Evolutionary conservation across 2,797 vertebrate genomes (phyloP).

Genomic region (Hipposideros larvatus): DNA sequence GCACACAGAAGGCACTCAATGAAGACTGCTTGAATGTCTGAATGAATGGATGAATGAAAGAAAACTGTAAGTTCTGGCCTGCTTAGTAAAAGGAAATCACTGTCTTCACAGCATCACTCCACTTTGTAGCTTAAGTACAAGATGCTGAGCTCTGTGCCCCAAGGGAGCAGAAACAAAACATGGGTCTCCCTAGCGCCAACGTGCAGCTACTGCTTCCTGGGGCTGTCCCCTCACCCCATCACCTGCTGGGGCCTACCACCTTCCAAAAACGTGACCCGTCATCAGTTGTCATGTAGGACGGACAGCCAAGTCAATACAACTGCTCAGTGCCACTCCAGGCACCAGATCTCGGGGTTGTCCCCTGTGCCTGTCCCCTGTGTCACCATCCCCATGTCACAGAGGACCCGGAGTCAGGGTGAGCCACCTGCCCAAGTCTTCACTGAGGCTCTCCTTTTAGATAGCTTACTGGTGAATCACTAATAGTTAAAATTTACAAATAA

Average conservation of each 20-base stretch:
- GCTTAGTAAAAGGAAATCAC: not conserved
- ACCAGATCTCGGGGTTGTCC: not conserved
- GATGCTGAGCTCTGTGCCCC: not conserved
- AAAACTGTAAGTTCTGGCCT: not conserved
- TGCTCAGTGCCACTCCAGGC: not conserved
- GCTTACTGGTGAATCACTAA: not conserved
- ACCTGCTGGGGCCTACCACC: no score
- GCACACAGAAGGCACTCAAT: fast-evolving
- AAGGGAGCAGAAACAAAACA: not conserved
- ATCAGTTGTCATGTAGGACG: not conserved
- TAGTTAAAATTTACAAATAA: not conserved
- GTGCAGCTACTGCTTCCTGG: not conserved
- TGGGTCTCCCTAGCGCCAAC: not conserved
- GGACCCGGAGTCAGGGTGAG: no score
- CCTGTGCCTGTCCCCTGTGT: no score
- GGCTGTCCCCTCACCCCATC: not conserved
- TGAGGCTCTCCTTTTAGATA: not conserved
- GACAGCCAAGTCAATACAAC: not conserved
- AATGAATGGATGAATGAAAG: not conserved
- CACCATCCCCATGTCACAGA: not conserved
- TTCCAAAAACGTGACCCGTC: not conserved
- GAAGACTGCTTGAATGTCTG: not conserved
- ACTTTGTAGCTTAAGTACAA: not conserved
- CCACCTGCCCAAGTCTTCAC: not conserved
- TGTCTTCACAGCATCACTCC: no score